Evolutionary conservation across 2,113 vertebrate species (phyloP), one percentile per base, ranked within the genome.

Genomic region (Myiozetetes cayanensis): DNA sequence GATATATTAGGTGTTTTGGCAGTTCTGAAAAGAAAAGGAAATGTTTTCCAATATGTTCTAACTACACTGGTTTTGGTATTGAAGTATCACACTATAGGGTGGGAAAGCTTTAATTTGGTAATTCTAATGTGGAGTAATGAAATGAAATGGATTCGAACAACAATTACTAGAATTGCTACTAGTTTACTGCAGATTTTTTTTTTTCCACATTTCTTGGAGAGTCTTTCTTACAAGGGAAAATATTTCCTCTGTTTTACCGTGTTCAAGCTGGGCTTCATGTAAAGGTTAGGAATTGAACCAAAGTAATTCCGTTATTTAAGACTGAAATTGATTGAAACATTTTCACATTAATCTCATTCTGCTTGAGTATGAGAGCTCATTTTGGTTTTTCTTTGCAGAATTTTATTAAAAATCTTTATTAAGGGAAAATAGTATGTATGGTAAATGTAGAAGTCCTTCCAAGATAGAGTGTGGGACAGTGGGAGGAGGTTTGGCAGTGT

Each of bases 61-160:
- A 74, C 39, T 61, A 14, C 18, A 31, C 33, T 79, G 5, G 2
- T 11, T 84, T 91, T 89, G 50, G 47, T 94, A 79, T 30, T 65
- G 50, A 75, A 75, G 16, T 71, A 67, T 86, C 44, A 77, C 28
- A 39, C 46, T 62, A 6, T 18, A 73, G 65, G 39, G 31, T 43
- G 74, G 52, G 27, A 90, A 70, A 96, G 71, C 49, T 87, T 87
- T 87, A 65, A 73, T 85, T 96, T 87, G 33, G 41, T 76, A 58
- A 77, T 73, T 78, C 41, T 73, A 23, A 73, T 55, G 23, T 50
- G 37, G 50, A 80, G 18, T 63, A 87, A 70, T 91, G 53, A 81
- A 73, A 49, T 66, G 23, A 71, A 85, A 79, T 76, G 21, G 28
- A 68, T 81, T 89, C 27, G 82, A 50, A 50, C 18, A n/a, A 33